Base-by-base conservation (phyloP, 2,888 invertebrate species). In the Nomada goodeniana region DNA sequence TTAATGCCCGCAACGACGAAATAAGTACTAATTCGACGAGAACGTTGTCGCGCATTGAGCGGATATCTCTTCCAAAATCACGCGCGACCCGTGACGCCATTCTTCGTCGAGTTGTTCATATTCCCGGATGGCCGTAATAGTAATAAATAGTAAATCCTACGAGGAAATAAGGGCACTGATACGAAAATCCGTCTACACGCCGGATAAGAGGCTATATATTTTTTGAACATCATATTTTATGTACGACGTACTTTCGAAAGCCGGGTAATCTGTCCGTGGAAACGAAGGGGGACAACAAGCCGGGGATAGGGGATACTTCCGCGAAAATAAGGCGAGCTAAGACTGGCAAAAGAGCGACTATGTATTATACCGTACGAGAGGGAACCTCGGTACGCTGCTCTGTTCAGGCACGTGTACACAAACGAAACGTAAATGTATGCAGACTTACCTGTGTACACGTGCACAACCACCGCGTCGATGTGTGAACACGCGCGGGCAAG, bases 261-360 rank as follows among this genome's bases (percentile, higher is more conserved):
- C 70, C 64, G 76, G 69, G 85, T 87, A 89, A 88, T 85, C 85
- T 79, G 87, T 87, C 60, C 81, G 72, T 69, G 53, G 69, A 74
- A 57, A 77, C 77, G 70, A 78, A 68, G 68, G 61, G 68, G 50
- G 44, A 18, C 20, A n/a, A n/a, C 26, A 26, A 47, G 61, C n/a
- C 36, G 53, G 57, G 36, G 57, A 47, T n/a, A 53, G 57, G 61
- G 55, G 53, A 70, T 80, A 70, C 79, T 75, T 77, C 67, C 73
- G 67, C 59, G 82, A 72, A 81, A 83, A 88, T 86, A 88, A 88
- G 83, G 75, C 79, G 79, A 76, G 82, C 79, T 82, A 82, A 86
- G 81, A 76, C 82, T 68, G 72, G 78, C 76, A 76, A 89, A 88
- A 89, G 85, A 83, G 76, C 85, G 83, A 84, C 76, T 89, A 84